Evolutionary conservation across 2,888 invertebrate genomes (phyloP), one percentile per base, ranked within the genome.

Genomic region (Drosophila kokeensis): DNA sequence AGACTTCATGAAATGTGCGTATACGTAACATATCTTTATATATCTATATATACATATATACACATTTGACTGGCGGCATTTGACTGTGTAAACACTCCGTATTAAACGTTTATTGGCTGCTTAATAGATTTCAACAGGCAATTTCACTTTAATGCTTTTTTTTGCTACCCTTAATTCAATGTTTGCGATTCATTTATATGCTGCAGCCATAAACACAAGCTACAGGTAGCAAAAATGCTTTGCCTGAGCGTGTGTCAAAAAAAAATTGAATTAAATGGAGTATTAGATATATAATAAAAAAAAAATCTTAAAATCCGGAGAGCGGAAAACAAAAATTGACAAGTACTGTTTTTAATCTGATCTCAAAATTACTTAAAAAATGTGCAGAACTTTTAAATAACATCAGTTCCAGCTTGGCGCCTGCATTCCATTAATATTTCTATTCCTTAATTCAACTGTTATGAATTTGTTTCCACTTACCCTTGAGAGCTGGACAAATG

Each of bases 401-500:
- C 2, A 18, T 18, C 34, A 36, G 6, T 36, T 15, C 6, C 6
- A 15, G 34, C 34, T 15, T 42, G 11, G 21, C 13, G 7, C 3
- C 21, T 45, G 21, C 13, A 21, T 21, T 7, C 7, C 7, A 24
- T 13, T 13, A 45, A 45, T 21, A 7, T 45, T 15, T 24, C 0
- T 24, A 24, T 45, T 15, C 8, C 45, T 45, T 15, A 15, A 15
- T 2, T 45, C 7, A 21, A 45, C 4, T 13, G n/a, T 2, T 2
- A 2, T 2, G n/a, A 40, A 21, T 2, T n/a, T 15, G 2, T 40
- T 59, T 21, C 1, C 11, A 87, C 93, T 94, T 93, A 96, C 98
- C 98, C 95, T 97, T 98, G 71, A 98, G 95, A 69, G 98, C 97
- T 0, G 99, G 98, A 93, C 98, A 98, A 87, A 98, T 97, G 82